Percentiles rank a stretch among this genome's conserved stretches.
Conservation (phyloP, 2,113 vertebrate genomes). For the Pagrus major region DNA sequence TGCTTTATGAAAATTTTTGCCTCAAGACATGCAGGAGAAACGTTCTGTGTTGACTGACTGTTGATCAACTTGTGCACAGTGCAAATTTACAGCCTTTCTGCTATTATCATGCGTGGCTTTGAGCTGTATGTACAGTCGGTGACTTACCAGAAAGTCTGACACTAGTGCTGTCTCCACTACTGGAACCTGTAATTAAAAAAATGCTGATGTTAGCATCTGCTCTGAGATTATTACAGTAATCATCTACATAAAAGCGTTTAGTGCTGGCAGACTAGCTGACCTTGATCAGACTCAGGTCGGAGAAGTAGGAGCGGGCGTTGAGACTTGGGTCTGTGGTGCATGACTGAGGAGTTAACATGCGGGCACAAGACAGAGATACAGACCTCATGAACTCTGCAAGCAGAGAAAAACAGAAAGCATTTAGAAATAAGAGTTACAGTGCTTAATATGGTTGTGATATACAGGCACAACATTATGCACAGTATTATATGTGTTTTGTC, state of each 20-base stretch:
- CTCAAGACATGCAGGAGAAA: background rate
- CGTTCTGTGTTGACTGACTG: background rate
- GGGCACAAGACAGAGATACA: conserved; percentile 75
- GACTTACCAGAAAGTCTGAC: conserved; percentile 74
- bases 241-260: background rate
- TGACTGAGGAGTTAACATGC: conserved; percentile 68
- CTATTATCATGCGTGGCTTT: background rate
- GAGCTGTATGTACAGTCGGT: background rate
- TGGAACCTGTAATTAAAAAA: conserved; percentile 76
- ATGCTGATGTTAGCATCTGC: background rate
- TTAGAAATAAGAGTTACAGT: background rate
- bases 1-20: background rate
- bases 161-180: conserved; percentile 28
- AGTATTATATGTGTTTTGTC: too few species aligned
- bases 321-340: conserved; percentile 77
- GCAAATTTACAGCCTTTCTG: background rate
- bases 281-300: conserved; percentile 75
- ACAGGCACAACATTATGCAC: background rate
- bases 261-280: conserved; percentile 49
- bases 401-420: background rate
- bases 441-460: background rate
- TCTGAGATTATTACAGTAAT: background rate
- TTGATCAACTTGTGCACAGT: background rate
- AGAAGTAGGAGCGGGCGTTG: conserved; percentile 74
- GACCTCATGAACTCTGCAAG: conserved; percentile 82